Base-by-base conservation (phyloP, 2,888 invertebrate genomes). In the Andrena haemorrhoa region DNA sequence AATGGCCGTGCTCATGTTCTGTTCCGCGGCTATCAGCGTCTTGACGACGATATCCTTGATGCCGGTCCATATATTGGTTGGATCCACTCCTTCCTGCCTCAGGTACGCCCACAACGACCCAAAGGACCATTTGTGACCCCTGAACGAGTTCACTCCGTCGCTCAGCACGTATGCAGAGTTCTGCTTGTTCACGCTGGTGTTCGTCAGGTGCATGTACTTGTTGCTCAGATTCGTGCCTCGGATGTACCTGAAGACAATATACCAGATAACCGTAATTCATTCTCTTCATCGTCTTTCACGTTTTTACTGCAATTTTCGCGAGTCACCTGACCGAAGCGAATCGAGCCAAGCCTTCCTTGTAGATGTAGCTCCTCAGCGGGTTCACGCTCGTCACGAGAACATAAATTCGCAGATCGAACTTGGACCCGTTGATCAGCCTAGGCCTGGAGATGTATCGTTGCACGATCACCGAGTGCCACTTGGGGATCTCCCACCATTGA, bases 371-470 rank as follows among this genome's bases (percentile, higher is more conserved):
- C 87, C 98, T 94, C n/a, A 99, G 95, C 0, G 99, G 99, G 94
- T 98, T 97, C 84, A 98, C 96, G 51, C 98, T 98, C 0, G 99
- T 98, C 23, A 99, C 97, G 26, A 98, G 95, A 65, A 98, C 98
- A 94, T 99, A 99, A 53, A 99, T 94, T 35, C 99, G 95, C 90
- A 99, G 95, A 95, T 99, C 99, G 94, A 99, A 99, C 95, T 99
- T 99, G 94, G 97, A 97, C 63, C 97, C 98, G 93, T 98, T 98
- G 88, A 99, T 97, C 66, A 98, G 95, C 92, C 96, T 96, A 0
- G 98, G 98, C 89, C 96, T 96, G 82, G 97, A 95, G 80, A 98
- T 60, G 92, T 97, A 98, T 87, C 94, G 96, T 94, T 99, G 99
- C 0, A 98, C 98, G 72, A 99, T 97, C 16, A 98, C 95, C 0